Conservation (phyloP, 1,140 invertebrate species). For the Zophobas morio region DNA sequence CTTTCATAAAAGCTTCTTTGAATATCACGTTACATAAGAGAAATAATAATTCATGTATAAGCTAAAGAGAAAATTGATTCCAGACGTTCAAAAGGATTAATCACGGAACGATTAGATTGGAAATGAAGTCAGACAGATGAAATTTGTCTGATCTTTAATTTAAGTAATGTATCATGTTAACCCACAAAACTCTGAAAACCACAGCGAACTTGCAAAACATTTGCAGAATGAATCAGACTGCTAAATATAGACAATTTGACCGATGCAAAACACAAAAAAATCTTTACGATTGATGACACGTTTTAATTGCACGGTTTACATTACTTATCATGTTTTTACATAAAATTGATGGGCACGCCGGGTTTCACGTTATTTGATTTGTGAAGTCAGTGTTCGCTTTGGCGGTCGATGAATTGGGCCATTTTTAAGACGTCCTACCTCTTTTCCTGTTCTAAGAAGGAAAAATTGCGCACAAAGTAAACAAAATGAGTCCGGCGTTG, state of each 20-base stretch:
- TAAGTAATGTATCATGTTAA: neutral
- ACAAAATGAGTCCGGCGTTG: conserved; percentile 31
- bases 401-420: too few relatives aligned
- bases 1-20: conserved; percentile 22
- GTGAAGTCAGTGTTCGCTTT: too few relatives aligned
- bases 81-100: conserved; percentile 10
- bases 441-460: neutral
- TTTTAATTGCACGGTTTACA: neutral
- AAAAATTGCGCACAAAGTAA: conserved; percentile 20
- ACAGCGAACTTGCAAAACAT: neutral
- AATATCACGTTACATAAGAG: conserved; percentile 17
- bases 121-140: neutral
- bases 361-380: too few relatives aligned
- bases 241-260: conserved; percentile 17
- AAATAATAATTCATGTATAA: neutral
- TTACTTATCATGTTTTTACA: too few relatives aligned
- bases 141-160: neutral
- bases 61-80: neutral
- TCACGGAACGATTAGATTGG: neutral
- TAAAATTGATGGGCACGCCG: too few relatives aligned
- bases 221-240: conserved; percentile 1
- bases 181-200: neutral
- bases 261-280: conserved; percentile 3
- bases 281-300: neutral
- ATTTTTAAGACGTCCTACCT: too few relatives aligned